These are phyloP conservation scores for Neofelis nebulosa DNA, from an alignment of 2,113 vertebrate genomes.

Conservation along the genomic window DNA sequence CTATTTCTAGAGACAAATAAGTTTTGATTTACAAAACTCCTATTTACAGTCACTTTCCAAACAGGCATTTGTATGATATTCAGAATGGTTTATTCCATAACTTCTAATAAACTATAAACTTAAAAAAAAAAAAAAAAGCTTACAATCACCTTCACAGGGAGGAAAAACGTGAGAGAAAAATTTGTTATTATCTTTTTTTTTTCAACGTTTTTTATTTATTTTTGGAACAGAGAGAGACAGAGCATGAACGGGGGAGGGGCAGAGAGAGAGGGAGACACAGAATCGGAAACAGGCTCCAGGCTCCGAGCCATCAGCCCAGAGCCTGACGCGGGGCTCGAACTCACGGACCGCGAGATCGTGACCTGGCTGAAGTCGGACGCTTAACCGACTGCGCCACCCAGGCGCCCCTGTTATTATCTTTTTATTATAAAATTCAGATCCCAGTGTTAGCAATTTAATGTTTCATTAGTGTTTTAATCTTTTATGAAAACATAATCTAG, in stretches of 20 bases:
- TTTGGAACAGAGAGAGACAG: too few species aligned
- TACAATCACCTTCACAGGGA: background rate
- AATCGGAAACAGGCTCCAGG: too few species aligned
- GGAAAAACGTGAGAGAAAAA: background rate
- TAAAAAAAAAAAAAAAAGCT: background rate
- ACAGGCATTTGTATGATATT: background rate
- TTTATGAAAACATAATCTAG: conserved; percentile 35
- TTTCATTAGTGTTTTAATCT: conserved; percentile 63
- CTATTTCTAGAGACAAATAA: background rate
- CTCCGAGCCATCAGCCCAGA: too few species aligned
- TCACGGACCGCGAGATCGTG: too few species aligned
- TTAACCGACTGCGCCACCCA: too few species aligned
- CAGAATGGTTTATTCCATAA: background rate
- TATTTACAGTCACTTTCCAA: background rate
- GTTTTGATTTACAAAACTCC: background rate
- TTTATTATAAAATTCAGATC: conserved; percentile 46
- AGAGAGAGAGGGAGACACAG: too few species aligned
- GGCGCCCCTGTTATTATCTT: conserved; percentile 8
- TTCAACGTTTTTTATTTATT: too few species aligned
- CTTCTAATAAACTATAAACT: background rate
- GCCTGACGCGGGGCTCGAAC: too few species aligned
- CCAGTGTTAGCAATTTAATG: conserved; percentile 30
- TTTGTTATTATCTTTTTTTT: conserved; percentile 20
- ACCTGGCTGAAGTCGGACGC: too few species aligned
- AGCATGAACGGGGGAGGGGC: too few species aligned